These are phyloP conservation scores for Tenrec ecaudatus DNA, from an alignment of 2,113 vertebrate genomes.

Conservation along the genomic window DNA sequence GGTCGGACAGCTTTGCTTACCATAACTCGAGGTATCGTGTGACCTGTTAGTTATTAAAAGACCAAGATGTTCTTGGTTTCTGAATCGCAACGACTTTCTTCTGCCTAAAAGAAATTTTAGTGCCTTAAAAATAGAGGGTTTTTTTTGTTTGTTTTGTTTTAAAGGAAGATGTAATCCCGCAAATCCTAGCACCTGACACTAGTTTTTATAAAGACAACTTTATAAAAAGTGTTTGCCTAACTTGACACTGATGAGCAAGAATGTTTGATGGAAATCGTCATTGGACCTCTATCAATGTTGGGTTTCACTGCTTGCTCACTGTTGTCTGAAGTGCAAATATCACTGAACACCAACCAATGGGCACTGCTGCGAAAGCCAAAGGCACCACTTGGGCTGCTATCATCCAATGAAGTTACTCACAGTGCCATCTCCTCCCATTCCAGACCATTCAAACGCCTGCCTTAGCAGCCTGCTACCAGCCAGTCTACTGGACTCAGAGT, in stretches of 20 bases:
- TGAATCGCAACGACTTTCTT: neutral
- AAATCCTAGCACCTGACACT: too few species aligned
- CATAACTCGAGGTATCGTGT: neutral
- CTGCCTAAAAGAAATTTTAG: neutral
- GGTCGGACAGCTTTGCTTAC: neutral
- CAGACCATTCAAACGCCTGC: too few species aligned
- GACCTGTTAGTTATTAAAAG: neutral
- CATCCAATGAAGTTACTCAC: too few species aligned
- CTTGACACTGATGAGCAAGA: slow-evolving; percentile 44
- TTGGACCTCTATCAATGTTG: neutral
- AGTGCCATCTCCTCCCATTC: too few species aligned
- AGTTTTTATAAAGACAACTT: too few species aligned
- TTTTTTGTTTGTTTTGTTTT: neutral
- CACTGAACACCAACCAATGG: neutral
- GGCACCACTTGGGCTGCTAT: too few species aligned
- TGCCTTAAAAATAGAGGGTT: neutral
- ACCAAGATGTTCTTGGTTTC: neutral
- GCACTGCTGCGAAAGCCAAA: neutral
- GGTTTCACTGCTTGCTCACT: slow-evolving; percentile 4
- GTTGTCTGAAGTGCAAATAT: slow-evolving; percentile 4
- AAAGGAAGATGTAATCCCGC: neutral
- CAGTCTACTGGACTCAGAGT: too few species aligned
- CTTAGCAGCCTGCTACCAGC: too few species aligned
- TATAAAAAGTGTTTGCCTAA: neutral
- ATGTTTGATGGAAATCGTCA: neutral